Base-by-base conservation (phyloP, 2,888 invertebrate species). In the Dynastes hyllus region DNA sequence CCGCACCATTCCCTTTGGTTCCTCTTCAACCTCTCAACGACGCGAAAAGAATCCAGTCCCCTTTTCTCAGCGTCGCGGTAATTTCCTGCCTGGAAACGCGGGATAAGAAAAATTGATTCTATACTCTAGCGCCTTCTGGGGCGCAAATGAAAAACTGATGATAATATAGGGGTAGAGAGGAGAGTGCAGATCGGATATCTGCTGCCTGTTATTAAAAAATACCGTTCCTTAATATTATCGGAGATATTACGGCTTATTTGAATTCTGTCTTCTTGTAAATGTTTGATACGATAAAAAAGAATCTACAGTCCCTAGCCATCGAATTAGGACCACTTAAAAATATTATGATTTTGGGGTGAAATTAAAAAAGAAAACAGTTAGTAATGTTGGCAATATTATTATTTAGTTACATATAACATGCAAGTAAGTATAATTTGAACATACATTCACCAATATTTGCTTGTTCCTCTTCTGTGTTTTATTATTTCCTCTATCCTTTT, bases 91-190 rank as follows among this genome's bases (percentile, higher is more conserved):
- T 75, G 73, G 73, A 75, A 58, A 40, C 73, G 73, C 22, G 37
- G 69, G 73, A 73, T 75, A 75, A 63, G 73, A 75, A 75, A 63
- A 75, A 75, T 75, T 75, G 73, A 75, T 75, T 61, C 61, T 37
- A 37, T 37, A 37, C 32, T 75, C 45, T 13, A 29, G 50, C 50
- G 73, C 45, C 61, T 55, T 61, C 61, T 50, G 27, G 61, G 61
- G 45, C 50, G 73, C 73, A 61, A 61, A 45, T 61, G 73, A 61
- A 75, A 61, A 50, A 75, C n/a, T 75, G 73, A 75, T 75, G 63
- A 75, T 75, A 75, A 75, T 22, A 29, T 40, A 16, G 50, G 58
- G 45, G 27, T 1, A 13, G 27, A 58, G 9, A 9, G 8, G 29
- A 9, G 5, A 22, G 3, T 2, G 71, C 8, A 22, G 1, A 22